phyloP scores from a whole-genome alignment of 2,113 vertebrate species.

The Psammodynastes pulverulentus region DNA sequence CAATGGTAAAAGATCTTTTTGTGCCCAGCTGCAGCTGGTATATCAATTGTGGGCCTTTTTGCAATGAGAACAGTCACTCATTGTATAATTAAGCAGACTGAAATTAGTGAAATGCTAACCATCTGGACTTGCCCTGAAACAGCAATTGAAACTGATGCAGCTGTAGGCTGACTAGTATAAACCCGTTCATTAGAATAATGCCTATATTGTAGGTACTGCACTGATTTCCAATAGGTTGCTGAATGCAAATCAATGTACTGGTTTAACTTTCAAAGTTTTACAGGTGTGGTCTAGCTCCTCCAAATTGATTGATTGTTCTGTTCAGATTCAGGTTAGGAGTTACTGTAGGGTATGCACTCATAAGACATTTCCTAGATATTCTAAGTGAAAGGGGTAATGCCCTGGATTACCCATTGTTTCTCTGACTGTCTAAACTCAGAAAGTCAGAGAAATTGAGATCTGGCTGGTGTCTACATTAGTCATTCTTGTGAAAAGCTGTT shows the following conservation, averaged over 20 bases:
- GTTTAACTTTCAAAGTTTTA: background rate
- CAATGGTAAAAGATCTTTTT: background rate
- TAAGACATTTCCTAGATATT: background rate
- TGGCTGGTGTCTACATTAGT: background rate
- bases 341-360: background rate
- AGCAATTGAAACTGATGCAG: background rate
- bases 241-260: background rate
- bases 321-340: background rate
- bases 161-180: background rate
- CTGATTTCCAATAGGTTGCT: background rate
- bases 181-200: background rate
- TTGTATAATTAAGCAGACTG: background rate
- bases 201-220: background rate
- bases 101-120: background rate
- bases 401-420: background rate
- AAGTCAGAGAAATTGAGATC: background rate
- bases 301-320: background rate
- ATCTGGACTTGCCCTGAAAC: background rate
- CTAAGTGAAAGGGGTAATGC: background rate
- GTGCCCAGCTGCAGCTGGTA: background rate
- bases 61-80: background rate
- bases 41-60: background rate
- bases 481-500: background rate
- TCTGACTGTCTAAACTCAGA: background rate
- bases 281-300: background rate